Conservation (phyloP, 1,140 invertebrate species). For the Hylyphantes graminicola region DNA sequence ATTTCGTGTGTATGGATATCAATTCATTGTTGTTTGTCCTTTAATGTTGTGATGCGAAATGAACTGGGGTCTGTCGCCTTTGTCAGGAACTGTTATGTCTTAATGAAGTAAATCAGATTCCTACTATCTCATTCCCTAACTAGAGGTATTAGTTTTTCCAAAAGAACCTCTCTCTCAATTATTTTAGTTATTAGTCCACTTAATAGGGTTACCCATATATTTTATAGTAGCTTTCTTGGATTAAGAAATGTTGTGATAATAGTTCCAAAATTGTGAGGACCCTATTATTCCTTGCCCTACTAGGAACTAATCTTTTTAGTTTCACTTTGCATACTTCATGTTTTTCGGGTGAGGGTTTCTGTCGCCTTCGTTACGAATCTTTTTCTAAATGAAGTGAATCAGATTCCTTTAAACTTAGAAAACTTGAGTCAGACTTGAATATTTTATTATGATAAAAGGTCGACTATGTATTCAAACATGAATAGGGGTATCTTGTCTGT, state of each 20-base stretch:
- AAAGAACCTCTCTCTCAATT: too few species aligned
- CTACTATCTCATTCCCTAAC: neutral
- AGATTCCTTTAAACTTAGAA: neutral
- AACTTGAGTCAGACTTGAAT: neutral
- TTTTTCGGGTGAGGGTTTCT: neutral
- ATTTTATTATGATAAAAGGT: neutral
- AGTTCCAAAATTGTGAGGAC: too few species aligned
- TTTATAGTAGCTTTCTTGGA: too few species aligned
- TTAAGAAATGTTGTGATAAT: too few species aligned
- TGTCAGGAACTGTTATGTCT: neutral
- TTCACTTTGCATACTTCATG: too few species aligned
- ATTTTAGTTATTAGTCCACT: too few species aligned
- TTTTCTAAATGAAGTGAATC: slow-evolving; percentile 23
- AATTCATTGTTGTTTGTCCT: neutral
- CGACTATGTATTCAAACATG: too few species aligned
- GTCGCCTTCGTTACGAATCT: slow-evolving; percentile 28
- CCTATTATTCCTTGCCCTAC: too few species aligned
- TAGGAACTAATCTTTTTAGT: too few species aligned
- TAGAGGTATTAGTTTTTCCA: too few species aligned
- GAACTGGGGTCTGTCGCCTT: slow-evolving; percentile 28
- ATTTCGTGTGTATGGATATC: neutral
- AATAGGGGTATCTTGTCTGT: too few species aligned
- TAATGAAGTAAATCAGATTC: slow-evolving; percentile 32
- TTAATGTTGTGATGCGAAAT: neutral
- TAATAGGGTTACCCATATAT: too few species aligned